Evolutionary conservation across 2,888 invertebrate genomes (phyloP), one percentile per base, ranked within the genome.

Genomic region (Pollenia amentaria): DNA sequence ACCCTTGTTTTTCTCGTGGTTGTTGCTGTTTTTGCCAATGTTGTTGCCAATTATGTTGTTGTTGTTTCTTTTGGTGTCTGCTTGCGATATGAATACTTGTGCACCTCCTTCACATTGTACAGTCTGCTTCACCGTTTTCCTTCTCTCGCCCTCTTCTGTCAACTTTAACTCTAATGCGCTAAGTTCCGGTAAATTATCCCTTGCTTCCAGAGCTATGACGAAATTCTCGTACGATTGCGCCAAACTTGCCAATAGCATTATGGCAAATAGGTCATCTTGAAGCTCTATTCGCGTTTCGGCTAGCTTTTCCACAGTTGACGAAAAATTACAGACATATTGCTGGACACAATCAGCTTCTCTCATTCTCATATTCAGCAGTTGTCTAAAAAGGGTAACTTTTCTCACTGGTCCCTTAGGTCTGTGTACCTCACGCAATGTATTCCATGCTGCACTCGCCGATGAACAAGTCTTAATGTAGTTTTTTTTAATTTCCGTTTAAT

Each of bases 201-300:
- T 38, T 12, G 81, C 53, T 57, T 87, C 83, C 2, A 88, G 18
- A 0, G 86, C 78, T 8, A 84, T 69, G 2, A 87, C 88, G n/a
- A 88, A 80, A 55, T 87, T 88, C 44, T 86, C 86, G 14, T 48
- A 88, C n/a, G n/a, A 44, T 40, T 86, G 81, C 29, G 88, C 83
- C 14, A 88, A 60, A 62, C 81, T 85, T 57, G 72, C 70, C 16
- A 84, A 48, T 0, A 85, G 21, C 69, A 84, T 79, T n/a, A 84
- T 76, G 18, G 60, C 70, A 16, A 87, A 73, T 12, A 85, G 53
- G 12, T 87, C 80, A n/a, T 87, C 75, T 21, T 75, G 82, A 0
- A 85, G 18, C n/a, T n/a, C 38, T 11, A 87, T 64, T 8, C 77
- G 73, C 10, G 65, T 80, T 46, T 88, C 87, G 9, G 72, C 67